Conservation (phyloP, 1,140 invertebrate species). For the Belonocnema kinseyi region DNA sequence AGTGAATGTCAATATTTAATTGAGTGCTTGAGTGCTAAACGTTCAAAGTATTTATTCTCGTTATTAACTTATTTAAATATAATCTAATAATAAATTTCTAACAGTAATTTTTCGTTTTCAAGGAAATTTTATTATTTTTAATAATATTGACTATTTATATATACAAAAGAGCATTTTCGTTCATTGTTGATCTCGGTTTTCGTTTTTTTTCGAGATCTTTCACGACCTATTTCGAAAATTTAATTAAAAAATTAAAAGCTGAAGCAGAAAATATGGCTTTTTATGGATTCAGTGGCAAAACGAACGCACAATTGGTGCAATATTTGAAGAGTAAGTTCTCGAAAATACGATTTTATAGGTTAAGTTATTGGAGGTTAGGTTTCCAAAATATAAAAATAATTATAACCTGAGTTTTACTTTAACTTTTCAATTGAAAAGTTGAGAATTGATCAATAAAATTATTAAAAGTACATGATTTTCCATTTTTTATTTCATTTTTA, state of each 20-base stretch:
- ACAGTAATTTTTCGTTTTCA: constrained; percentile 13
- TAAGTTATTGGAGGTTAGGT: background rate
- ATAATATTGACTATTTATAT: constrained; percentile 10
- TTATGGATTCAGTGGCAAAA: constrained; percentile 26
- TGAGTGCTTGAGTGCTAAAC: too few relatives aligned
- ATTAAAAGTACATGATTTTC: too few relatives aligned
- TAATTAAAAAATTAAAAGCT: background rate
- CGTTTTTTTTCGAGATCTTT: too few relatives aligned
- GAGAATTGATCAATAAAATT: too few relatives aligned
- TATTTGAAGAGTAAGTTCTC: constrained; percentile 38
- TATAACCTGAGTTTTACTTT: background rate
- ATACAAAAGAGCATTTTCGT: too few relatives aligned
- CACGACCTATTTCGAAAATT: background rate
- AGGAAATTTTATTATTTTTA: constrained; percentile 38
- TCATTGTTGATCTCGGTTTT: too few relatives aligned
- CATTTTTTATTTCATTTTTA: too few relatives aligned
- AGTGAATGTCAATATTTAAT: too few relatives aligned
- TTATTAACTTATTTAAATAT: background rate
- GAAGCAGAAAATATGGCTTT: background rate
- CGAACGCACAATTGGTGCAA: constrained; percentile 38
- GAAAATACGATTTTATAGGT: background rate
- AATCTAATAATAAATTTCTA: constrained; percentile 32
- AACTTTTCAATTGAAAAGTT: constrained; percentile 1
- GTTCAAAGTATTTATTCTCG: background rate
- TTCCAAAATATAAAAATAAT: background rate